These are phyloP conservation scores for Acronicta aceris DNA, from an alignment of 2,888 invertebrate species.

Conservation along the genomic window DNA sequence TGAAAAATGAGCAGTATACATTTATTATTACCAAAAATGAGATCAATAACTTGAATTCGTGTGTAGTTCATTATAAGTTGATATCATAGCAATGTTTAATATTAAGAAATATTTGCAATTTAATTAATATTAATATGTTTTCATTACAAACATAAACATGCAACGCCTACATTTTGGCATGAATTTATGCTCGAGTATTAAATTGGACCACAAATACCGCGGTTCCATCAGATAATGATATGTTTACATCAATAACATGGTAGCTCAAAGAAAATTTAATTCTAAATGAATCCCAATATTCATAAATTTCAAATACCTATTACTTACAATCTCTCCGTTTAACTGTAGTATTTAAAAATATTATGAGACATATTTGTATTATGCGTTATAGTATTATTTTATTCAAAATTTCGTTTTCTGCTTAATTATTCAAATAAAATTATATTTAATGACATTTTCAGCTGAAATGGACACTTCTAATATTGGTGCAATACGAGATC, in stretches of 20 bases:
- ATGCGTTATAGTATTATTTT: too few species aligned
- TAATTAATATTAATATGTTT: conserved; percentile 41
- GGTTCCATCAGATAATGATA: conserved; percentile 34
- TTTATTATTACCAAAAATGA: too few species aligned
- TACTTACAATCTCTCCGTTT: too few species aligned
- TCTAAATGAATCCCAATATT: too few species aligned
- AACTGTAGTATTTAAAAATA: too few species aligned
- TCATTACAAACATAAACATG: conserved; percentile 31
- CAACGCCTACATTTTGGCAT: conserved; percentile 57
- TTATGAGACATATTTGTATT: too few species aligned
- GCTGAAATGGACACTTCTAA: conserved; percentile 51
- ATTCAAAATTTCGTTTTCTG: too few species aligned
- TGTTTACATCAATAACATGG: neutral
- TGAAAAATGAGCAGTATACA: too few species aligned
- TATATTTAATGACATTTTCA: conserved; percentile 44
- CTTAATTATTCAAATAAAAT: neutral
- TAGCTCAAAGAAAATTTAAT: too few species aligned
- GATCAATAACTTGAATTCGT: too few species aligned
- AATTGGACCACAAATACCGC: conserved; percentile 32
- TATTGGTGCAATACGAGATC: conserved; percentile 39
- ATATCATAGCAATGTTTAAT: conserved; percentile 18
- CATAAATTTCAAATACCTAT: too few species aligned
- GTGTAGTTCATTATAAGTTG: conserved; percentile 3
- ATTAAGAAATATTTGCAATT: conserved; percentile 34
- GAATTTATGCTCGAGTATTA: conserved; percentile 36